Evolutionary conservation across 2,888 invertebrate genomes (phyloP), one percentile per base, ranked within the genome.

Genomic region (Nemapogon koenigi): DNA sequence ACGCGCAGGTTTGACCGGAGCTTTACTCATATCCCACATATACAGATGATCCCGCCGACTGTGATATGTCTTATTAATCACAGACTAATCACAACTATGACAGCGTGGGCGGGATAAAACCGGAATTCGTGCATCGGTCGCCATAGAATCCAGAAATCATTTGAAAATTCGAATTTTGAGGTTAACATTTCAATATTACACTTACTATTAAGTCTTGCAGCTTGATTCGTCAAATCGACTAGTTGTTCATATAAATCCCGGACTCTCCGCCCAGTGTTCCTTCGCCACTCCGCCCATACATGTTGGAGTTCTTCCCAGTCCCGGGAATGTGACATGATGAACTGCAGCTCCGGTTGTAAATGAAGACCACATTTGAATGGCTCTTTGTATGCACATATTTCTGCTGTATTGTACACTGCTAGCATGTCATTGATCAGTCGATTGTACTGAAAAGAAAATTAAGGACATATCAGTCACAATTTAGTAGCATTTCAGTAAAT

Each of bases 271-370:
- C 90, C 92, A 0, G 94, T 91, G 45, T 90, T 88, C 47, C 95
- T 81, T 49, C 94, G 83, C 90, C 94, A 97, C 58, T 93, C 92
- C 0, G 88, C 86, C 97, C 97, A 97, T 0, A 88, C 85, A 54
- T 91, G 88, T 50, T 89, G 87, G 40, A 97, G 69, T 59, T 94
- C 92, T 43, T 94, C 90, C 89, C 94, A 94, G 55, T 96, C 90
- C 35, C 91, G 39, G 2, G 78, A 78, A 51, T 75, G 73, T 0
- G 91, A 89, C 91, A 94, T 90, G 42, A 92, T 87, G 51, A 78
- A 75, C 53, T 84, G 83, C 2, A 89, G 66, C 65, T 92, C 90
- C 1, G 92, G 92, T 55, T 92, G 90, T 3, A 93, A 79, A 29
- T 89, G 84, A 0, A 94, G 72, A 1, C 91, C 91, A 46, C 93